Conservation (phyloP, 2,113 vertebrate genomes). For the Notothenia rossii region DNA sequence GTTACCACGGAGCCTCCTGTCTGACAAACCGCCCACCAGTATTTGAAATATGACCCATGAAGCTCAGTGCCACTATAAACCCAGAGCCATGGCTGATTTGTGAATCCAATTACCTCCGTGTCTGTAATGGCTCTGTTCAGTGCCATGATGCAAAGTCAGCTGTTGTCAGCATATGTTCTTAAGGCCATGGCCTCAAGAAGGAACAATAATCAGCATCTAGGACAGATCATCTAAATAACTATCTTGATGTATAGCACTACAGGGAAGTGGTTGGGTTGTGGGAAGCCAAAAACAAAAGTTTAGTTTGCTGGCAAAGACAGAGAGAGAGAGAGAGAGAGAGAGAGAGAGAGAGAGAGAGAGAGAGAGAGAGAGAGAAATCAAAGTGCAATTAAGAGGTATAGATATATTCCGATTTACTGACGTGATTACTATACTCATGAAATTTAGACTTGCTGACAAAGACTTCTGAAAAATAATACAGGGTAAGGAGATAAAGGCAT, state of each 20-base stretch:
- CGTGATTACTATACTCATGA: background rate
- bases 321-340: background rate
- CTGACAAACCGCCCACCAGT: constrained; percentile 72
- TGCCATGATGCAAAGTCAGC: constrained; percentile 82
- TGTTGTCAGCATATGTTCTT: constrained; percentile 78
- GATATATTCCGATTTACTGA: background rate
- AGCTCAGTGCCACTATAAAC: constrained; percentile 79
- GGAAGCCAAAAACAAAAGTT: constrained; percentile 9
- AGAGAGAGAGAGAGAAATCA: background rate
- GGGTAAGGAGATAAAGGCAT: background rate
- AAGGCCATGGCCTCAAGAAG: constrained; percentile 50
- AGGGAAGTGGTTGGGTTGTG: background rate
- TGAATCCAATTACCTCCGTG: constrained; percentile 84
- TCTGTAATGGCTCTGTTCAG: constrained; percentile 84
- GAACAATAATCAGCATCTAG: constrained; percentile 35
- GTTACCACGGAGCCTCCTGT: constrained; percentile 52
- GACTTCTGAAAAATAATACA: background rate
- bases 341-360: background rate
- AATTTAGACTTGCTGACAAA: background rate
- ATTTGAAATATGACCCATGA: constrained; percentile 82
- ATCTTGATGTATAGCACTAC: constrained; percentile 19
- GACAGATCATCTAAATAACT: constrained; percentile 45
- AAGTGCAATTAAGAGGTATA: constrained; percentile 16
- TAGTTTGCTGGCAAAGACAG: constrained; percentile 7
- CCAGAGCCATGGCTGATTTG: constrained; percentile 83